Base-by-base conservation (phyloP, 2,888 invertebrate genomes). In the Xestoiulus laeticollis region DNA sequence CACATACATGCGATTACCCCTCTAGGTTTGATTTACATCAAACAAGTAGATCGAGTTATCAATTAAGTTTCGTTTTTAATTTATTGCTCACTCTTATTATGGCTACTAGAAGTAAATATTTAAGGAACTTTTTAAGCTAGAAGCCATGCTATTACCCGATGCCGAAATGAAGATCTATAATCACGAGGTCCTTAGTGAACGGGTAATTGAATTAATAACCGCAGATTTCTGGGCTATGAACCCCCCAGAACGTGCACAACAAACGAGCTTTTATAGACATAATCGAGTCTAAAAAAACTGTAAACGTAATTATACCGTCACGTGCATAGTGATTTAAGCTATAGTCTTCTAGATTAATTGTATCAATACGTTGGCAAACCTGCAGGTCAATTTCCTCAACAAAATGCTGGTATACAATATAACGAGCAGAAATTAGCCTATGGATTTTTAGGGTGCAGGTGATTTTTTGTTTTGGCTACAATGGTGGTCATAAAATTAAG, bases 401-500 rank as follows among this genome's bases (percentile, higher is more conserved):
- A 78, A 32, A n/a, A 78, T 78, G 78, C 78, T 78, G 78, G 78
- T 78, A 14, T 10, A 10, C 1, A 16, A 3, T 78, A 32, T 32
- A 48, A 68, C 16, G 16, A 16, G 78, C 68, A 26, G 68, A 68
- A 68, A 78, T 78, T 78, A 78, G 30, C 78, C 68, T 78, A 78
- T 78, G 78, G 78, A 78, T 78, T 78, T 78, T 78, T 3, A n/a
- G n/a, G n/a, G n/a, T 32, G 78, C 78, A 78, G 78, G 78, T 78
- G 78, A 12, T 26, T 78, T 26, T 78, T 78, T 30, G 78, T 30
- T 68, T n/a, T 12, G 68, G 22, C 8, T 10, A 26, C 26, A 6
- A 78, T 78, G 78, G 78, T 78, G 78, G 78, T 78, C 78, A 78
- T 78, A 78, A 78, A 78, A 78, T 78, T 78, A 78, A 26, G 78